These are phyloP conservation scores for Brachionus plicatilis DNA, from an alignment of 1,140 invertebrate species.

Conservation along the genomic window DNA sequence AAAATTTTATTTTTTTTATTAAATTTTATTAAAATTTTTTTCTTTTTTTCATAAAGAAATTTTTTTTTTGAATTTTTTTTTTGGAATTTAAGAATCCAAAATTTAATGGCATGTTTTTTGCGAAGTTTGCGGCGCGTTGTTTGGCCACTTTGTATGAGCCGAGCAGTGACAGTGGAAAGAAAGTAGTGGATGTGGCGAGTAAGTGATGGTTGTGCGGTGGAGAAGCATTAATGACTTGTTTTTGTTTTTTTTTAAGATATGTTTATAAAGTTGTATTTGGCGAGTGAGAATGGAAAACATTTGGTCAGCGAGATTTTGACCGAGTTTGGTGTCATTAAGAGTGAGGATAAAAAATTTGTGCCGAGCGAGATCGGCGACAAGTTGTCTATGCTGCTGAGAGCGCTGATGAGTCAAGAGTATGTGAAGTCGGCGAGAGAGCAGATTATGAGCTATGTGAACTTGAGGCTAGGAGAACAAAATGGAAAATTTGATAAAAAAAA, in stretches of 20 bases:
- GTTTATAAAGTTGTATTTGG: not conserved
- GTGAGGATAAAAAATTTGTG: conserved; percentile 10
- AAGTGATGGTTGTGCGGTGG: not conserved
- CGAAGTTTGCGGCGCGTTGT: not conserved
- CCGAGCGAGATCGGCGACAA: not conserved
- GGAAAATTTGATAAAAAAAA: conserved; percentile 18
- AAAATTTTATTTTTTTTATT: not conserved
- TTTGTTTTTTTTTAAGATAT: not conserved
- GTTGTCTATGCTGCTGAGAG: not conserved
- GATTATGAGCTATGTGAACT: not conserved
- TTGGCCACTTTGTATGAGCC: not conserved
- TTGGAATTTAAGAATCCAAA: not conserved
- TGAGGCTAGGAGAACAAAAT: not conserved
- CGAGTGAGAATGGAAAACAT: not conserved
- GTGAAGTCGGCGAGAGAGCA: not conserved
- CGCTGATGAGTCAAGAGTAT: not conserved
- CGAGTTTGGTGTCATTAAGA: conserved; percentile 1
- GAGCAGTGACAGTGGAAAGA: not conserved
- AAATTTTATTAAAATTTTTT: no score
- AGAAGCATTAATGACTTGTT: not conserved
- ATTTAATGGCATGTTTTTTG: not conserved
- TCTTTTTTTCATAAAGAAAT: no score
- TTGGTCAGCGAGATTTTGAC: not conserved
- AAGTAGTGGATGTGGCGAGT: not conserved
- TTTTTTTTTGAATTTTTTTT: not conserved